Evolutionary conservation across 2,113 vertebrate genomes (phyloP).

Genomic region (Marmota flaviventris): DNA sequence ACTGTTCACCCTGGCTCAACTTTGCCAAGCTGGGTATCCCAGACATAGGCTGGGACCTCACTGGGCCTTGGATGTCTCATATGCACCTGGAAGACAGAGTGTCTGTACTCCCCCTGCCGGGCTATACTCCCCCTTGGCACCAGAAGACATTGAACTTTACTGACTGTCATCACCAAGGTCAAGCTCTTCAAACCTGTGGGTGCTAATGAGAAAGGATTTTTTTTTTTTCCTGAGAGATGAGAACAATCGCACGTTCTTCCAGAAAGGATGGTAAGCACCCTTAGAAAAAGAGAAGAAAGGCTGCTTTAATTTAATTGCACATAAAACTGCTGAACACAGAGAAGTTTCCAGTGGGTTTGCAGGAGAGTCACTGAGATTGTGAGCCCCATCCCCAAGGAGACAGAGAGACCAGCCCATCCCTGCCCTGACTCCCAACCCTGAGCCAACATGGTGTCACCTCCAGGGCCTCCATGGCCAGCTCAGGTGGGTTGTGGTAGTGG

Average conservation of each 20-base stretch:
- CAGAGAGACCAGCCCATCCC: not conserved
- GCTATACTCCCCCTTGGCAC: not conserved
- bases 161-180: not conserved
- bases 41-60: not conserved
- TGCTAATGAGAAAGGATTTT: not conserved
- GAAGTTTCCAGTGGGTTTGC: not conserved
- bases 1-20: not conserved
- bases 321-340: not conserved
- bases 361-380: not conserved
- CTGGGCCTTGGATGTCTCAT: not conserved
- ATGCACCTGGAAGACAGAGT: not conserved
- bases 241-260: not conserved
- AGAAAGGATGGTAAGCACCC: not conserved
- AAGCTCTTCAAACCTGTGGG: not conserved
- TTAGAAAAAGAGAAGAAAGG: not conserved
- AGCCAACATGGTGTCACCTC: constrained; percentile 90
- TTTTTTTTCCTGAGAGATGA: not conserved
- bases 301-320: not conserved
- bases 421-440: not conserved
- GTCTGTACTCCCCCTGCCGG: not conserved
- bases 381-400: not conserved
- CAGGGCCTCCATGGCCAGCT: constrained; percentile 98
- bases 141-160: not conserved
- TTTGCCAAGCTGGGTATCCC: not conserved
- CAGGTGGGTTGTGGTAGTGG: constrained; percentile 98